Evolutionary conservation across 2,888 invertebrate species (phyloP).

Genomic region (Dascillus cervinus): DNA sequence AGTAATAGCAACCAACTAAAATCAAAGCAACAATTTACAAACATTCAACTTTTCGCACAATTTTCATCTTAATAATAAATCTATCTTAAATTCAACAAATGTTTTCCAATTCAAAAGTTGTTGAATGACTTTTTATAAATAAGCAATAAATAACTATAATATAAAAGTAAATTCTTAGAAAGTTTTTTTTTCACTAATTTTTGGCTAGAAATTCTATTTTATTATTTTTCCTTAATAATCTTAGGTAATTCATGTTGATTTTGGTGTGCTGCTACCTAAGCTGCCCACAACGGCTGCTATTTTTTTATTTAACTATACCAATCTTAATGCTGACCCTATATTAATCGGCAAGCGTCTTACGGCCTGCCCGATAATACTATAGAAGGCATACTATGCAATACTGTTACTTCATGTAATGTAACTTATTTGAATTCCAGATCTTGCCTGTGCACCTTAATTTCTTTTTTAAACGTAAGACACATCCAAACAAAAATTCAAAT

Average conservation of each 20-base stretch:
- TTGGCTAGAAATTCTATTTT: no score
- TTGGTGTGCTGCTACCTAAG: slow-evolving; percentile 13
- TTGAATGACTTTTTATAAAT: slow-evolving; percentile 9
- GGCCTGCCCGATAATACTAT: slow-evolving; percentile 9
- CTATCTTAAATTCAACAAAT: no score
- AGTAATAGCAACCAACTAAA: no score
- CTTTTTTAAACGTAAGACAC: no score
- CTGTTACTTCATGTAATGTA: slow-evolving; percentile 9
- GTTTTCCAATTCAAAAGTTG: no score
- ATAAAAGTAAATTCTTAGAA: slow-evolving; percentile 12
- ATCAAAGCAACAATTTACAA: slow-evolving; percentile 3
- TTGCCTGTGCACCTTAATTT: no score
- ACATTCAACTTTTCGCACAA: slow-evolving; percentile 2
- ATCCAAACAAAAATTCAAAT: no score
- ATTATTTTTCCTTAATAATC: slow-evolving; percentile 15
- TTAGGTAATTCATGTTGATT: slow-evolving; percentile 10
- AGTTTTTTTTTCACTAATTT: slow-evolving; percentile 14
- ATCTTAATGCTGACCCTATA: slow-evolving; percentile 1
- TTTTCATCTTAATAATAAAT: slow-evolving; percentile 4
- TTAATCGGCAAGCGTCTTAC: slow-evolving; percentile 4
- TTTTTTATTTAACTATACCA: no score
- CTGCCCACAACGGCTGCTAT: slow-evolving; percentile 7
- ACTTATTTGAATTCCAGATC: no score
- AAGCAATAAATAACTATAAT: slow-evolving; percentile 11
- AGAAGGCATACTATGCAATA: slow-evolving; percentile 7